Base-by-base conservation (phyloP, 2,888 invertebrate genomes). In the Eubasilissa splendida region DNA sequence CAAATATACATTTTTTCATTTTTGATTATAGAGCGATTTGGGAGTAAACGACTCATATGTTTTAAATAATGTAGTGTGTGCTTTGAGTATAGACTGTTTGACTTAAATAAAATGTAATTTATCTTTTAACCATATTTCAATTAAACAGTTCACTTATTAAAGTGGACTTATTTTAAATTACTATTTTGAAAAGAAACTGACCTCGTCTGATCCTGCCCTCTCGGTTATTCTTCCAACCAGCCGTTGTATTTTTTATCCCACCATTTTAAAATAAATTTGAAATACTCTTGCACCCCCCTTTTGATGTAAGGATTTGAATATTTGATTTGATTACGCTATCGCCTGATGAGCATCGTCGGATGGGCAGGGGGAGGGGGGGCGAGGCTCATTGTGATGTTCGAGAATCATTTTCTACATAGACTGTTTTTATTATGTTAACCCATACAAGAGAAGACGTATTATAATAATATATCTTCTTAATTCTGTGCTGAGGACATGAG, bases 251-350 rank as follows among this genome's bases (percentile, higher is more conserved):
- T 76, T 80, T 80, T 63, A 54, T 63, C 33, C 54, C 50, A 53
- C 60, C 50, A 60, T 81, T 77, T 81, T 78, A 75, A 81, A 81
- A 81, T 75, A 78, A 59, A 80, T 81, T 80, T 80, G 59, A 76
- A 80, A 79, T 76, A 59, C 76, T 60, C 63, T 76, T 59, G 76
- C 79, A 80, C 79, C 76, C 80, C 22, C 79, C 60, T 76, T 78
- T 65, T 76, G 77, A 68, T 53, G 70, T 74, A 56, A 8, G 52
- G 76, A 82, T 82, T 82, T 82, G 82, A 82, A 82, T 82, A 82
- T 79, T 82, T 82, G 74, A 82, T 82, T 82, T 73, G 82, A 82
- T 82, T 80, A 82, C 66, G 66, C 50, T 50, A 60, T 52, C 22
- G 71, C 71, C 60, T 78, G 78, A 73, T 78, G 76, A 77, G 66